Evolutionary conservation across 2,888 invertebrate genomes (phyloP).

Genomic region (Tetheella fluctuosa): DNA sequence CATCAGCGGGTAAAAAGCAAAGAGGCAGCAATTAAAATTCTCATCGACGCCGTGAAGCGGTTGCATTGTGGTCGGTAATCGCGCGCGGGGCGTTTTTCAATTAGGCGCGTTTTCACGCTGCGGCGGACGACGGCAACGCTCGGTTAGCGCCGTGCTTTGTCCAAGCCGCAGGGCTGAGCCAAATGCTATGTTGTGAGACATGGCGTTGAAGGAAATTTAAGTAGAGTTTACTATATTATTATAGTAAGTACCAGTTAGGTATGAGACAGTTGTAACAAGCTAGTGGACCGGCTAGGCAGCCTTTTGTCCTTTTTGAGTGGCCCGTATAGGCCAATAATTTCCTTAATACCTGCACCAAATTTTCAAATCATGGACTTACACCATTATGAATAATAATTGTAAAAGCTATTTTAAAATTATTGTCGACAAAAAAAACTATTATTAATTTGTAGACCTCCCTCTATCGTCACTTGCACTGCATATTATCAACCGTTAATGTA

Average conservation of each 20-base stretch:
- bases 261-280: too few species aligned
- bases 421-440: too few species aligned
- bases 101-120: constrained; percentile 46
- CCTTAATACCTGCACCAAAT: too few species aligned
- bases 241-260: too few species aligned
- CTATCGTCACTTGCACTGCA: not conserved
- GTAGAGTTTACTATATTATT: not conserved
- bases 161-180: not conserved
- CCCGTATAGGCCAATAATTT: too few species aligned
- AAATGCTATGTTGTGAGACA: not conserved
- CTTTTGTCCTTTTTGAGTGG: too few species aligned
- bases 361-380: too few species aligned
- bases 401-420: too few species aligned
- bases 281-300: too few species aligned
- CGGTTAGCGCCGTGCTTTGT: constrained; percentile 10
- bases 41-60: constrained; percentile 39
- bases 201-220: too few species aligned
- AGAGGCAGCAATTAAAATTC: constrained; percentile 55
- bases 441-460: constrained; percentile 4
- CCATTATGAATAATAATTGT: too few species aligned
- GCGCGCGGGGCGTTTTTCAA: constrained; percentile 50
- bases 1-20: constrained; percentile 27
- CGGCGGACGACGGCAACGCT: constrained; percentile 19
- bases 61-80: constrained; percentile 42
- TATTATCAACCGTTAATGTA: constrained; percentile 7